A percentile compares a stretch with the other conserved stretches of the same genome.
These are phyloP conservation scores for Tetragonula clypearis DNA, from an alignment of 1,140 invertebrate genomes.

Conservation along the genomic window DNA sequence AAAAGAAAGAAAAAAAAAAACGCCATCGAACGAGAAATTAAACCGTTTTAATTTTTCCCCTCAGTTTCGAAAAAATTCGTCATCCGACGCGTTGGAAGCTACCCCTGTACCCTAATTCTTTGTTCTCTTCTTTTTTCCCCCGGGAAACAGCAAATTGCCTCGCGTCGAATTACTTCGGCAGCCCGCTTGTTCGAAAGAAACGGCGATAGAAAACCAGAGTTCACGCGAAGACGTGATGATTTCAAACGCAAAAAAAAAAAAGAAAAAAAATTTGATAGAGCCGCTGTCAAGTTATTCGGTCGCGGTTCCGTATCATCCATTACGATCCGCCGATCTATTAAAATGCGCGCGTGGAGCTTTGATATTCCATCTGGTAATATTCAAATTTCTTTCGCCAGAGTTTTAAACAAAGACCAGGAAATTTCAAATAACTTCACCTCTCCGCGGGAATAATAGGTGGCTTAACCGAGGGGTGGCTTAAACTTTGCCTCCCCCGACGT, in stretches of 20 bases:
- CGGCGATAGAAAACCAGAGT: too few species aligned
- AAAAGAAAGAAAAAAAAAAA: too few species aligned
- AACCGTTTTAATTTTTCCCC: too few species aligned
- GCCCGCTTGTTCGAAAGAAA: too few species aligned
- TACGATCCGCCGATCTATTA: neutral
- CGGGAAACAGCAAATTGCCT: too few species aligned
- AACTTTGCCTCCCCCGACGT: constrained; percentile 30
- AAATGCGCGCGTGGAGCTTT: neutral
- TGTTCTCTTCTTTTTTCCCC: too few species aligned
- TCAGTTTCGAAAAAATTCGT: too few species aligned
- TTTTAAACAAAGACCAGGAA: constrained; percentile 52
- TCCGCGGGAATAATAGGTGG: constrained; percentile 54
- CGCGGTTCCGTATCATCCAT: neutral
- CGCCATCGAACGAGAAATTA: too few species aligned
- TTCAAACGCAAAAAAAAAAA: neutral
- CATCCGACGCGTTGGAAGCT: too few species aligned
- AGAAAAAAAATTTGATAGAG: neutral
- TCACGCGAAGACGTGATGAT: too few species aligned
- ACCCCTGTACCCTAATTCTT: too few species aligned
- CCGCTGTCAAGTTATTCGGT: neutral
- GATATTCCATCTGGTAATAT: constrained; percentile 35
- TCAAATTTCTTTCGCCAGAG: constrained; percentile 54
- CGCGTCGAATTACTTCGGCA: too few species aligned
- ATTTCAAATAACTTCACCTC: constrained; percentile 20
- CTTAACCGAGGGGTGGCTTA: constrained; percentile 55